Conservation (phyloP, 2,113 vertebrate genomes). For the Cololabis saira region DNA sequence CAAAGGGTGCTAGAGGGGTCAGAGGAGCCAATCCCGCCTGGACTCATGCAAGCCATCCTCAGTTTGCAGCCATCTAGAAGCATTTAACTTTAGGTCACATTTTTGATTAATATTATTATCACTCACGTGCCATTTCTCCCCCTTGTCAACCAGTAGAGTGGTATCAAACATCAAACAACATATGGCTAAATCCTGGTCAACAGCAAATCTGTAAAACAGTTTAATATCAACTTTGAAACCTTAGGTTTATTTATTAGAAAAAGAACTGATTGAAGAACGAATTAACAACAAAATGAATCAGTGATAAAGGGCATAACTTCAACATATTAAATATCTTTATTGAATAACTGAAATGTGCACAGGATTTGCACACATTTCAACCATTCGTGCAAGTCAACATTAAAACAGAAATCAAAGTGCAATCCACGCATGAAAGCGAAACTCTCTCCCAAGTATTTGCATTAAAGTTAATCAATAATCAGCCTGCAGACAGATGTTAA, state of each 20-base stretch:
- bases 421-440: conserved; percentile 50
- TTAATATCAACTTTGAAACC: conserved; percentile 14
- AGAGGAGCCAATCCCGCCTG: conserved; percentile 75
- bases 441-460: conserved; percentile 44
- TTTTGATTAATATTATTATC: conserved; percentile 77
- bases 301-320: conserved; percentile 34
- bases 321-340: conserved; percentile 21
- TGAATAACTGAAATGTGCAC: conserved; percentile 15
- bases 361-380: conserved; percentile 46
- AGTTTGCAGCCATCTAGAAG: conserved; percentile 44
- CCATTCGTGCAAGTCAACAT: conserved; percentile 32
- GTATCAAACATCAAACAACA: conserved; percentile 66
- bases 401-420: conserved; percentile 54
- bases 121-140: conserved; percentile 59
- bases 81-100: conserved; percentile 61
- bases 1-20: conserved; percentile 76
- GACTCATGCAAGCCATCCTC: conserved; percentile 53
- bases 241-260: conserved; percentile 15
- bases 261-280: conserved; percentile 26
- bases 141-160: conserved; percentile 57
- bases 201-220: conserved; percentile 32
- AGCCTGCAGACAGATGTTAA: conserved; percentile 71
- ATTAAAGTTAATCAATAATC: conserved; percentile 73
- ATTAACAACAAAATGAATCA: conserved; percentile 10
- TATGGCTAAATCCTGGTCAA: conserved; percentile 36